phyloP scores from a whole-genome alignment of 1,140 invertebrate species.

The Maconellicoccus hirsutus region DNA sequence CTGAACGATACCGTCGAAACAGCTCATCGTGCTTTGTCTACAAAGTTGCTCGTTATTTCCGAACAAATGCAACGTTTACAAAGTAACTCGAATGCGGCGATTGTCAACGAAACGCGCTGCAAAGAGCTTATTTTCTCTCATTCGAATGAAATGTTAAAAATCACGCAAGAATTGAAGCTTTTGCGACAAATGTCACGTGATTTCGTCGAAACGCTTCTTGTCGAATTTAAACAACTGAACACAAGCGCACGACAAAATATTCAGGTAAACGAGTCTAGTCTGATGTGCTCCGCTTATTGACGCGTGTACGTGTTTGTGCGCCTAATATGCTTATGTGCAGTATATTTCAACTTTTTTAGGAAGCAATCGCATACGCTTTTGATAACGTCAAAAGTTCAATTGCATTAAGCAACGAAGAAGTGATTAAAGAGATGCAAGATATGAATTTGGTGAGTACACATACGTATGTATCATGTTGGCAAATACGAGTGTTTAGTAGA shows the following conservation, averaged over 20 bases:
- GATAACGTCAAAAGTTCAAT: not conserved
- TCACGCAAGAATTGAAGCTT: not conserved
- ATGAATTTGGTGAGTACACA: not conserved
- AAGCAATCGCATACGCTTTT: not conserved
- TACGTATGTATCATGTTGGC: not conserved
- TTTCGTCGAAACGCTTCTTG: not conserved
- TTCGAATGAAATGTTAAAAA: not conserved
- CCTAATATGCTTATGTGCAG: no score
- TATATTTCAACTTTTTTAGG: not conserved
- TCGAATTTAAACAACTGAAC: not conserved
- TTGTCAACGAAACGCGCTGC: not conserved
- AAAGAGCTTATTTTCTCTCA: not conserved
- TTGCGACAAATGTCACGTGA: not conserved
- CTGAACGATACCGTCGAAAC: not conserved
- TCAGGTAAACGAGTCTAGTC: not conserved
- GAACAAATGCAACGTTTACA: not conserved
- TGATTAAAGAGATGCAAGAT: slow-evolving; percentile 9
- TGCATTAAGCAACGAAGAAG: not conserved
- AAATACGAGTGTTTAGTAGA: no score
- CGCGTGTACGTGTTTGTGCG: no score
- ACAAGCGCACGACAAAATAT: not conserved
- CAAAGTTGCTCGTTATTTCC: not conserved
- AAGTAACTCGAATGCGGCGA: not conserved
- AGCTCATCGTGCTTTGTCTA: not conserved
- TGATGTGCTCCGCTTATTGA: no score